These are phyloP conservation scores for Disparrhopalites patrizii DNA, from an alignment of 2,888 invertebrate species.

Conservation along the genomic window DNA sequence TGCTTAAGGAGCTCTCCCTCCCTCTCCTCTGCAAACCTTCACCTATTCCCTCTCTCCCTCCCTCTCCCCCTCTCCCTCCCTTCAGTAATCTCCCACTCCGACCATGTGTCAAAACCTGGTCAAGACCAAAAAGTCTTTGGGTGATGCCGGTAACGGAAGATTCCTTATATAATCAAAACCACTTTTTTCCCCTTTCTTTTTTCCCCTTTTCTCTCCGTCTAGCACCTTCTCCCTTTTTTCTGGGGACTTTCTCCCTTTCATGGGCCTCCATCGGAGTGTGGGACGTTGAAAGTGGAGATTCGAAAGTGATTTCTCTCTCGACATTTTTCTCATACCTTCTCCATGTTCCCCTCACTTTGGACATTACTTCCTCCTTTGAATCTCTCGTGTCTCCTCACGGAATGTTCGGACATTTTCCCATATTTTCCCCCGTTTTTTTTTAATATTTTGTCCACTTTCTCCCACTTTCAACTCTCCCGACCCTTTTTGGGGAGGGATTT, in stretches of 20 bases:
- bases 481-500: too few species aligned
- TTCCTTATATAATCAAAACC: conserved; percentile 15
- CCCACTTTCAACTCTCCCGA: not conserved
- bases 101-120: conserved; percentile 3
- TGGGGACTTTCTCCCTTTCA: not conserved
- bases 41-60: too few species aligned
- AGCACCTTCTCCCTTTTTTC: not conserved
- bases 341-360: not conserved
- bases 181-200: not conserved
- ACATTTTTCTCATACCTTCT: not conserved
- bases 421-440: too few species aligned
- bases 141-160: too few species aligned
- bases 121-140: too few species aligned
- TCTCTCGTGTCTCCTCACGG: not conserved
- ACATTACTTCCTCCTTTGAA: not conserved
- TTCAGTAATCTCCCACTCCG: too few species aligned
- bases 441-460: not conserved
- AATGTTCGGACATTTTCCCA: not conserved
- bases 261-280: not conserved
- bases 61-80: too few species aligned
- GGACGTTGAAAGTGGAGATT: too few species aligned
- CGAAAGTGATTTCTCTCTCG: not conserved
- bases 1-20: not conserved
- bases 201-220: not conserved
- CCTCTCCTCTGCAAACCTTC: too few species aligned